phyloP scores from a whole-genome alignment of 2,797 vertebrate genomes.

The Rhincodon typus region DNA sequence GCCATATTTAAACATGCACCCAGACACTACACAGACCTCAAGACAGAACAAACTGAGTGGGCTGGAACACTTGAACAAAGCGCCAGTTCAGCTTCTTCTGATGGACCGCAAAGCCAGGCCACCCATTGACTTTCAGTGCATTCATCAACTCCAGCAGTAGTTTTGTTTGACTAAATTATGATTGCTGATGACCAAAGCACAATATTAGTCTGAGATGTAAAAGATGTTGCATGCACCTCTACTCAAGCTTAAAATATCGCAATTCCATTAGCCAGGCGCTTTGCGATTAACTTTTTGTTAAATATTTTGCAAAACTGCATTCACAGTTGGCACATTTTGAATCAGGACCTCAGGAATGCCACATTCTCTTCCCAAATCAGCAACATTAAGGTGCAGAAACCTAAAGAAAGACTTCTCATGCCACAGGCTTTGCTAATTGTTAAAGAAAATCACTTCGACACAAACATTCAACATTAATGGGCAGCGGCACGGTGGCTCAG shows the following conservation, averaged over 20 bases:
- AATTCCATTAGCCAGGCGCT: not conserved
- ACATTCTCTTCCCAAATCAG: not conserved
- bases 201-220: not conserved
- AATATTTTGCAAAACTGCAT: not conserved
- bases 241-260: not conserved
- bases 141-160: not conserved
- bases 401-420: not conserved
- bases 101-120: not conserved
- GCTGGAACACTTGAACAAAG: constrained; percentile 17
- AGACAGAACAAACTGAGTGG: not conserved
- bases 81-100: constrained; percentile 8
- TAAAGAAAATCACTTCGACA: not conserved
- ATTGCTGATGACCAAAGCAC: not conserved
- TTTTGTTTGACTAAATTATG: not conserved
- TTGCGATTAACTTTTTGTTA: not conserved
- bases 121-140: not conserved
- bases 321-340: not conserved
- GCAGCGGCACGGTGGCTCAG: too few relatives aligned
- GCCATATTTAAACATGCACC: not conserved
- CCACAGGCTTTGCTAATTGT: not conserved
- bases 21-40: constrained; percentile 4
- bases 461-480: not conserved
- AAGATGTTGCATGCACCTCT: not conserved
- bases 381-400: not conserved
- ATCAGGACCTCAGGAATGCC: not conserved